Percentiles rank a stretch among this genome's conserved stretches.
phyloP scores from a whole-genome alignment of 2,888 invertebrate genomes.

The Tachina grossa region DNA sequence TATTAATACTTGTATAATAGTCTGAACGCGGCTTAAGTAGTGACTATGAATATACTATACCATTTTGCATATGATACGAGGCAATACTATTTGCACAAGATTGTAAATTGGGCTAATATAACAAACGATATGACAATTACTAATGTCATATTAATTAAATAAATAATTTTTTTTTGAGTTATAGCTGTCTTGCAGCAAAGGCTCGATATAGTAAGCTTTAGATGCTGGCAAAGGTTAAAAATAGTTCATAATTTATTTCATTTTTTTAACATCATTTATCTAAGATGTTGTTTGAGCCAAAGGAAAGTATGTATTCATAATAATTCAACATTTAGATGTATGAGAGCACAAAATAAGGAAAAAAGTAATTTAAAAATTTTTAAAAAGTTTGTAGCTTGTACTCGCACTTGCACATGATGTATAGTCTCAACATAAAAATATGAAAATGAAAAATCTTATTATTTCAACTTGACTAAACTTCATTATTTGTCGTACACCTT shows the following conservation, averaged over 20 bases:
- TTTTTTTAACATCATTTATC: conserved; percentile 28
- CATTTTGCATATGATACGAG: too few relatives aligned
- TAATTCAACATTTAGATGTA: conserved; percentile 44
- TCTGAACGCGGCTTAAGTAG: too few relatives aligned
- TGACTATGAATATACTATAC: too few relatives aligned
- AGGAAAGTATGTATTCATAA: conserved; percentile 9
- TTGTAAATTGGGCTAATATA: too few relatives aligned
- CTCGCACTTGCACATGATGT: background rate
- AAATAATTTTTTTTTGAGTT: too few relatives aligned
- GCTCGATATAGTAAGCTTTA: too few relatives aligned
- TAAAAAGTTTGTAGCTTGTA: conserved; percentile 17
- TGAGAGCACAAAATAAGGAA: conserved; percentile 8
- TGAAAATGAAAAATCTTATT: conserved; percentile 29
- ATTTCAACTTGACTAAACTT: conserved; percentile 34
- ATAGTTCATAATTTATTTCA: background rate
- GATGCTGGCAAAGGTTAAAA: conserved; percentile 9
- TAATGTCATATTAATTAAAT: too few relatives aligned
- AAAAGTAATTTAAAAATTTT: conserved; percentile 37
- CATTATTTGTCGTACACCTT: conserved; percentile 29
- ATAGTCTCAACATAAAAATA: conserved; percentile 19
- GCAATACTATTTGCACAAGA: too few relatives aligned
- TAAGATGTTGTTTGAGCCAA: conserved; percentile 7
- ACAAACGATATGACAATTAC: too few relatives aligned
- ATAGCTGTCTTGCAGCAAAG: too few relatives aligned
- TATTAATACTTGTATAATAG: too few relatives aligned